These are phyloP conservation scores for Aradus depressus DNA, from an alignment of 2,888 invertebrate species.

Conservation along the genomic window DNA sequence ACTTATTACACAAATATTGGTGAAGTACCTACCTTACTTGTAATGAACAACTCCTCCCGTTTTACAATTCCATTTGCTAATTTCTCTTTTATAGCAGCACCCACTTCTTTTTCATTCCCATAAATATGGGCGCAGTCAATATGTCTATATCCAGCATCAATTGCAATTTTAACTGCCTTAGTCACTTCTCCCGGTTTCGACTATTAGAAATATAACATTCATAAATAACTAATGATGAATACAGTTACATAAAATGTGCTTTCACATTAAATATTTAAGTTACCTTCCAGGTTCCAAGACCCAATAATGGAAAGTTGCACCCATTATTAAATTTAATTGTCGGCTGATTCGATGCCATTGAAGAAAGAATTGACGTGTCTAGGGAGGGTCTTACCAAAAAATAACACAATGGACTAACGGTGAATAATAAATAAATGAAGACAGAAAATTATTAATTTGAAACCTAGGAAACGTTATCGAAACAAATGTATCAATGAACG, in stretches of 20 bases:
- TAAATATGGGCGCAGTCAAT: constrained; percentile 64
- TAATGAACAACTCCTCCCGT: constrained; percentile 58
- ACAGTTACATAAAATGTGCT: not conserved
- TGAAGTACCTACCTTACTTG: constrained; percentile 44
- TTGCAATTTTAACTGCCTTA: constrained; percentile 56
- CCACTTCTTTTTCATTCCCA: constrained; percentile 58
- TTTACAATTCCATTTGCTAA: constrained; percentile 52
- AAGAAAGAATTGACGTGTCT: too few relatives aligned
- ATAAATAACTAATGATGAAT: too few relatives aligned
- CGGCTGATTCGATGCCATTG: constrained; percentile 1
- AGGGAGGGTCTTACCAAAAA: too few relatives aligned
- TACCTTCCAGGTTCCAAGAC: constrained; percentile 38
- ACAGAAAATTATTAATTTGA: too few relatives aligned
- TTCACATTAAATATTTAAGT: constrained; percentile 8
- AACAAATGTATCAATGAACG: too few relatives aligned
- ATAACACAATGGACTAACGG: too few relatives aligned
- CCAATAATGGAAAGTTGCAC: constrained; percentile 36
- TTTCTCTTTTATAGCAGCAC: constrained; percentile 51
- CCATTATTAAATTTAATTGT: constrained; percentile 36
- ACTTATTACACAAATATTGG: not conserved
- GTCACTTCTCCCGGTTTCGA: constrained; percentile 52
- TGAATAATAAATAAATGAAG: too few relatives aligned
- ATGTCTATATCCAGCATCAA: constrained; percentile 64
- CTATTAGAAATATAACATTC: too few relatives aligned
- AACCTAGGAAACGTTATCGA: too few relatives aligned